Conservation (phyloP, 2,888 invertebrate genomes). For the Meteorus colon region DNA sequence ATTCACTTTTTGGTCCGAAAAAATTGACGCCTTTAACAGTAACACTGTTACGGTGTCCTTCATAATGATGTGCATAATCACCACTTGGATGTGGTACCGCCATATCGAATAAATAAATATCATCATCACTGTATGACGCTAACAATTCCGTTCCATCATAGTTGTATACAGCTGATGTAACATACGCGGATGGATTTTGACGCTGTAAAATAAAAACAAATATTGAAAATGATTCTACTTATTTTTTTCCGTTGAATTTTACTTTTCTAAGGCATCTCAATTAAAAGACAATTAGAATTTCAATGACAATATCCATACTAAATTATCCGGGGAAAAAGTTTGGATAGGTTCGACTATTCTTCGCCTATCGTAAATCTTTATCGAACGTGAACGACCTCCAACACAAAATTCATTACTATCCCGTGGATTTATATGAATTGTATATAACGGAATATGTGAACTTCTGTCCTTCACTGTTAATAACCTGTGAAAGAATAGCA, state of each 20-base stretch:
- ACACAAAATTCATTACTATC: constrained; percentile 86
- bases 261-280: not conserved
- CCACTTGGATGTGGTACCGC: constrained; percentile 73
- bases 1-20: constrained; percentile 94
- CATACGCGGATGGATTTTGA: constrained; percentile 76
- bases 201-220: constrained; percentile 44
- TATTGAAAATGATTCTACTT: not conserved
- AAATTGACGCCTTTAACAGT: constrained; percentile 93
- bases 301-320: constrained; percentile 67
- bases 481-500: constrained; percentile 72
- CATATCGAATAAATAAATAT: constrained; percentile 91
- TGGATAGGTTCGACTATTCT: constrained; percentile 76
- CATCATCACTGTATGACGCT: constrained; percentile 95
- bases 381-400: constrained; percentile 86
- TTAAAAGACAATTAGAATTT: not conserved
- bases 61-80: constrained; percentile 76
- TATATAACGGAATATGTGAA: constrained; percentile 86
- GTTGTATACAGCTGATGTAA: constrained; percentile 94
- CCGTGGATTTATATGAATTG: constrained; percentile 89
- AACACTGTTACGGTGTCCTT: constrained; percentile 76
- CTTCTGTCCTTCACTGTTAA: constrained; percentile 77
- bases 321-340: constrained; percentile 79
- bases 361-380: constrained; percentile 85
- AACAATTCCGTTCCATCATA: constrained; percentile 92
- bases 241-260: too few relatives aligned